Evolutionary conservation across 2,888 invertebrate species (phyloP).

Genomic region (Nephrocerus scutellatus): DNA sequence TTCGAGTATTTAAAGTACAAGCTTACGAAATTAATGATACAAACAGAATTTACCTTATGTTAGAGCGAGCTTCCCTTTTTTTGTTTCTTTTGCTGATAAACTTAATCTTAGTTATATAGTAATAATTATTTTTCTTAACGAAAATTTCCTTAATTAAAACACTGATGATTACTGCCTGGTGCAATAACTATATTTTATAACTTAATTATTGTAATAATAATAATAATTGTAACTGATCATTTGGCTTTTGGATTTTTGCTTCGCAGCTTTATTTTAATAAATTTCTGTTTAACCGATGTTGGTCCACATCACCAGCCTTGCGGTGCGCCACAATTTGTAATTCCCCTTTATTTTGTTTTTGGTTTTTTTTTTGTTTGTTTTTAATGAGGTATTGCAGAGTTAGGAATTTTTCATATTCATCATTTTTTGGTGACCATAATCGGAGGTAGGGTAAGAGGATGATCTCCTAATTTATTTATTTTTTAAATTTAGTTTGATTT

Average conservation of each 20-base stretch:
- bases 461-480: background rate
- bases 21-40: no score
- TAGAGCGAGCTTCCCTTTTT: background rate
- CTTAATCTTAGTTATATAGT: no score
- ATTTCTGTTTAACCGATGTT: constrained; percentile 37
- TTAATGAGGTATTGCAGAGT: constrained; percentile 5
- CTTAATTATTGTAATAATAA: constrained; percentile 15
- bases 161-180: no score
- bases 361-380: constrained; percentile 13
- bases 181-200: no score
- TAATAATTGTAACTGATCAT: constrained; percentile 5
- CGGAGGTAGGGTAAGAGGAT: no score
- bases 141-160: no score
- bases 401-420: constrained; percentile 12
- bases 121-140: background rate
- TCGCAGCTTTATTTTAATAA: constrained; percentile 10
- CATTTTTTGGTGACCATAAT: no score
- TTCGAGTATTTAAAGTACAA: constrained; percentile 1
- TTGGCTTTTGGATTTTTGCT: constrained; percentile 7
- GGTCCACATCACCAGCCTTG: constrained; percentile 47
- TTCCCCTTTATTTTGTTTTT: constrained; percentile 27
- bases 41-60: background rate
- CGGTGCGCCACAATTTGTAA: constrained; percentile 18
- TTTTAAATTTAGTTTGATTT: background rate
- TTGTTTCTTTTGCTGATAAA: no score